phyloP scores from a whole-genome alignment of 2,797 vertebrate genomes.

The Cynopterus sphinx region DNA sequence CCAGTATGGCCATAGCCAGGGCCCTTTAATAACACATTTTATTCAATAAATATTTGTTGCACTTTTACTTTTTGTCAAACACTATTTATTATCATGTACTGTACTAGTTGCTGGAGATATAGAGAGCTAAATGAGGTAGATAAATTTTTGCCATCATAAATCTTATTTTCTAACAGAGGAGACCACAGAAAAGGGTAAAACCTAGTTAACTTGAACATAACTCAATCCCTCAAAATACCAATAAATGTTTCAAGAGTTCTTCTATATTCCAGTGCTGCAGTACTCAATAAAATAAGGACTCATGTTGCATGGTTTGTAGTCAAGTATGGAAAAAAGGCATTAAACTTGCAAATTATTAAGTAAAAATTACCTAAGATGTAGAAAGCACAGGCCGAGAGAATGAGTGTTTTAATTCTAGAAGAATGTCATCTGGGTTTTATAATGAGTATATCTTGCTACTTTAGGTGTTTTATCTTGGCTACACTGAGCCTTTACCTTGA shows the following conservation, averaged over 20 bases:
- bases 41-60: background rate
- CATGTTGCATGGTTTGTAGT: background rate
- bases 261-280: background rate
- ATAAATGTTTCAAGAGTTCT: background rate
- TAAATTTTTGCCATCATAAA: background rate
- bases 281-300: background rate
- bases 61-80: background rate
- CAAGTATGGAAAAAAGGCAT: background rate
- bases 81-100: background rate
- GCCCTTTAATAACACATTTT: background rate
- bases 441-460: background rate
- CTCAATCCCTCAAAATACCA: background rate
- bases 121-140: background rate
- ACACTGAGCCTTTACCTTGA: background rate
- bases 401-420: background rate
- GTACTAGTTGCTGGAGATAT: background rate
- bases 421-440: background rate
- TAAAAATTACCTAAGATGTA: background rate
- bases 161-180: background rate
- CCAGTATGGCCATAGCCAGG: background rate
- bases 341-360: background rate
- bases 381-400: background rate
- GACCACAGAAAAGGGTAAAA: background rate
- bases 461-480: background rate
- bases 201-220: background rate